Conservation (phyloP, 2,113 vertebrate species). For the Salminus brasiliensis region DNA sequence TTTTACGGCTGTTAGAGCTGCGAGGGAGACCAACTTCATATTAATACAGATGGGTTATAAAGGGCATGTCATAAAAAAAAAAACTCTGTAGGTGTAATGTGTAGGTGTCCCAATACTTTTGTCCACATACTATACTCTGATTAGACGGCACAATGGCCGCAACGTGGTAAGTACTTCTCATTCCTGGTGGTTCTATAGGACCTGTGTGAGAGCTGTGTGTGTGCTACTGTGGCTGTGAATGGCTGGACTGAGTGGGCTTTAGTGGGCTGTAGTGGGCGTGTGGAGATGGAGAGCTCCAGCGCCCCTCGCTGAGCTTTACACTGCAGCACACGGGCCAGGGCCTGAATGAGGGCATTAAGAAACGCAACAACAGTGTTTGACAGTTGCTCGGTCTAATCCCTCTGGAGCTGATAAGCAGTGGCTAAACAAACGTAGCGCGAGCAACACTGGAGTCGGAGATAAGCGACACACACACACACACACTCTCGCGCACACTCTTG, state of each 20-base stretch:
- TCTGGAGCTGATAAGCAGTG: constrained; percentile 70
- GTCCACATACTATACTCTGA: too few species aligned
- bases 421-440: constrained; percentile 70
- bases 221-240: not conserved
- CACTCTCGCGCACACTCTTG: constrained; percentile 64
- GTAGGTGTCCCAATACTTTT: too few species aligned
- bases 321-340: not conserved
- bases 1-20: too few species aligned
- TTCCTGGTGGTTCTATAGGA: not conserved
- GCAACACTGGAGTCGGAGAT: constrained; percentile 71
- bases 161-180: not conserved
- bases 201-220: not conserved
- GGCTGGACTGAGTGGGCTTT: not conserved
- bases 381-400: constrained; percentile 65
- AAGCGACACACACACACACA: constrained; percentile 56
- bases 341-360: constrained; percentile 37
- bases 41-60: too few species aligned
- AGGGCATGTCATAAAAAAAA: too few species aligned
- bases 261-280: not conserved
- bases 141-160: not conserved
- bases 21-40: too few species aligned
- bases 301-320: not conserved
- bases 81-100: too few species aligned
- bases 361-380: constrained; percentile 57
- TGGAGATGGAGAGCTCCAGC: not conserved